Conservation (phyloP, 1,140 invertebrate species). For the Centruroides sculpturatus region DNA sequence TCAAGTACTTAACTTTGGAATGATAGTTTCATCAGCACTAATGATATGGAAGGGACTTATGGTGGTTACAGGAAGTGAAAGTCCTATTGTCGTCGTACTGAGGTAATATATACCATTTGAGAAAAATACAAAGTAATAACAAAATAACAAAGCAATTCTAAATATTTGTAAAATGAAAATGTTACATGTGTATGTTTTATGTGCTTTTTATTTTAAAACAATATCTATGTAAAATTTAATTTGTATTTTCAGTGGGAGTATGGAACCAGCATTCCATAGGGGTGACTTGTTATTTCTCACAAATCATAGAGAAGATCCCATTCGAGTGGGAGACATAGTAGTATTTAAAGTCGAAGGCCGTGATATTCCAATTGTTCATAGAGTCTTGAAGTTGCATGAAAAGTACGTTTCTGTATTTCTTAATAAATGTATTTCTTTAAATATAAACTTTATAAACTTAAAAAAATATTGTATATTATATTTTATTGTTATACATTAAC, state of each 20-base stretch:
- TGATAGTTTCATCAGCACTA: conserved; percentile 97
- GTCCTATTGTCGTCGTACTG: conserved; percentile 96
- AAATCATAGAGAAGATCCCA: conserved; percentile 90
- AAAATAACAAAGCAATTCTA: too few relatives aligned
- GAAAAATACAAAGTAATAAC: not conserved
- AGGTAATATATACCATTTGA: conserved; percentile 38
- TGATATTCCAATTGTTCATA: conserved; percentile 98
- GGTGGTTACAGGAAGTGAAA: conserved; percentile 97
- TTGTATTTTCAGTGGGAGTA: conserved; percentile 64
- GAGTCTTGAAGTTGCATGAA: conserved; percentile 95
- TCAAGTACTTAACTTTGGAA: conserved; percentile 95
- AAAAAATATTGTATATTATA: too few relatives aligned
- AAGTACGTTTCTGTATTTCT: conserved; percentile 47
- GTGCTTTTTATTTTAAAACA: too few relatives aligned
- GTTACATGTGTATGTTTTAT: not conserved
- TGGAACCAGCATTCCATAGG: conserved; percentile 98
- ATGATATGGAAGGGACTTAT: conserved; percentile 99
- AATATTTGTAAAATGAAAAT: too few relatives aligned
- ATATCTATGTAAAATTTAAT: too few relatives aligned
- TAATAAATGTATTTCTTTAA: too few relatives aligned
- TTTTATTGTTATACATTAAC: too few relatives aligned
- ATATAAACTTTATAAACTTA: too few relatives aligned
- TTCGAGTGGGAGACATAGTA: conserved; percentile 96
- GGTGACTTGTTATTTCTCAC: conserved; percentile 95
- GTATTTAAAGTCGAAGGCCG: conserved; percentile 98